Conservation (phyloP, 2,797 vertebrate species). For the Cyprinodon diabolis region DNA sequence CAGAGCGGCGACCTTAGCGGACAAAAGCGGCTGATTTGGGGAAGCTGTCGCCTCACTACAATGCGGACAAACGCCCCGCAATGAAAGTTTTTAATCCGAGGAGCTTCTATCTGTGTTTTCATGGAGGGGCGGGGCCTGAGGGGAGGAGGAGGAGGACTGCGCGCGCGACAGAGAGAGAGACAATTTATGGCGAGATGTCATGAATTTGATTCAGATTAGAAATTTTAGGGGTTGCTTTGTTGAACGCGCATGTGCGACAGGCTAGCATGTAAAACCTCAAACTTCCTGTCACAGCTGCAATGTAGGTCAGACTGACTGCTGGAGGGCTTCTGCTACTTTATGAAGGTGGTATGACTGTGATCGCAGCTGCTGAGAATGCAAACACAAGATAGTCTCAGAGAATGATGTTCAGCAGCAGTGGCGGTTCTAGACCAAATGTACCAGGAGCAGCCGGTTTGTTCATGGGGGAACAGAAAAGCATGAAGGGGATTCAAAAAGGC, state of each 20-base stretch:
- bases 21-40: background rate
- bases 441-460: no score
- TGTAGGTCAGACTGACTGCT: background rate
- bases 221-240: background rate
- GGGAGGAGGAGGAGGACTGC: slow-evolving; percentile 51
- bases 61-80: slow-evolving; percentile 26
- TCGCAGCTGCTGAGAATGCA: no score
- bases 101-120: slow-evolving; percentile 53
- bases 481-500: no score
- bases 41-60: background rate
- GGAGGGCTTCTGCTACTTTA: background rate
- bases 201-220: background rate
- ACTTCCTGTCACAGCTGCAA: background rate
- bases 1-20: slow-evolving; percentile 11
- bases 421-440: no score
- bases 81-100: slow-evolving; percentile 59
- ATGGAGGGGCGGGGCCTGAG: slow-evolving; percentile 67
- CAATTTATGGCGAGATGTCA: background rate
- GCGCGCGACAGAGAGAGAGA: slow-evolving; percentile 12
- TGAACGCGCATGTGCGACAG: background rate
- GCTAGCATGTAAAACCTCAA: background rate
- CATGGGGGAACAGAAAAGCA: no score
- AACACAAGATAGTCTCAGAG: no score
- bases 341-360: background rate
- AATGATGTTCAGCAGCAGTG: no score